phyloP scores from a whole-genome alignment of 2,888 invertebrate species.

The Drosophila rubida region DNA sequence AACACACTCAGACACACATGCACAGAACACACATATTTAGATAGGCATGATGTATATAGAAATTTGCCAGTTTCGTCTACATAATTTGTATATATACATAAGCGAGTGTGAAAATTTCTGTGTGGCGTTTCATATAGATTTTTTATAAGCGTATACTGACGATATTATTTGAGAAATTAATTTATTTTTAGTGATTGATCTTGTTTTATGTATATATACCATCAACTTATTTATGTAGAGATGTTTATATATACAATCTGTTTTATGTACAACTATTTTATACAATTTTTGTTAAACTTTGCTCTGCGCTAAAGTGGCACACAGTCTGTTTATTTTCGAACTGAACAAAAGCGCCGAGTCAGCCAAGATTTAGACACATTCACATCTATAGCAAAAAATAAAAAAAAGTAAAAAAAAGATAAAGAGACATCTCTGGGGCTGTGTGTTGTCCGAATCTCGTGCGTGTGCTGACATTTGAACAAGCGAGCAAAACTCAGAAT shows the following conservation, averaged over 20 bases:
- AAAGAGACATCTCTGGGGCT: constrained; percentile 28
- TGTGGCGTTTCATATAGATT: constrained; percentile 38
- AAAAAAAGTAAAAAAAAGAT: constrained; percentile 19
- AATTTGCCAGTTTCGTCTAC: constrained; percentile 52
- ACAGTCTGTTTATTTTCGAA: constrained; percentile 81
- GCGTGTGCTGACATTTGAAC: constrained; percentile 69
- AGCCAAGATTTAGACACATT: constrained; percentile 57
- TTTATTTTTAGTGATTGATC: constrained; percentile 77
- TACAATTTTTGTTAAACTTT: constrained; percentile 64
- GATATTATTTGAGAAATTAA: constrained; percentile 53
- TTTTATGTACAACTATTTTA: constrained; percentile 44
- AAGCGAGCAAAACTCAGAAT: constrained; percentile 31
- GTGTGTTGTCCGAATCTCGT: constrained; percentile 47
- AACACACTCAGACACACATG: constrained; percentile 7
- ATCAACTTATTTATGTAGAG: constrained; percentile 3
- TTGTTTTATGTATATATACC: constrained; percentile 35
- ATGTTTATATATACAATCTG: constrained; percentile 27
- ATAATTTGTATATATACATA: constrained; percentile 3
- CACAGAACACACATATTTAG: constrained; percentile 8
- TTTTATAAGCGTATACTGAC: constrained; percentile 47
- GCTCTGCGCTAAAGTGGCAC: constrained; percentile 74
- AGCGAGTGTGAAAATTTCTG: constrained; percentile 47
- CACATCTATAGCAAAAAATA: constrained; percentile 18
- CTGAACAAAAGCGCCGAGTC: constrained; percentile 66
- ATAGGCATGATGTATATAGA: constrained; percentile 38